Base-by-base conservation (phyloP, 2,888 invertebrate genomes). In the Seira musarum region DNA sequence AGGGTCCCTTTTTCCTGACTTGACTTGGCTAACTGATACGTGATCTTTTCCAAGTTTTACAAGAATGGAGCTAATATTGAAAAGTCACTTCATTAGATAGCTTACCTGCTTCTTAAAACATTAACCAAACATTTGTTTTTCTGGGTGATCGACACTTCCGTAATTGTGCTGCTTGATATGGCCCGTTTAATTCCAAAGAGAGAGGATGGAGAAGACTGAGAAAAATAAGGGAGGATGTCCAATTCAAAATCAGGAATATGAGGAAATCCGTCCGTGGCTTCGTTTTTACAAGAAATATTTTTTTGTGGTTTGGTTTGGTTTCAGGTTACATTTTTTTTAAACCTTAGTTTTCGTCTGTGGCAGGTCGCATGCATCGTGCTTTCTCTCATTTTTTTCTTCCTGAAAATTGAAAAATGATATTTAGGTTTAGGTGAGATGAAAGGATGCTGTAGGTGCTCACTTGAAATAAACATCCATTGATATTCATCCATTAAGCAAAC, bases 101-200 rank as follows among this genome's bases (percentile, higher is more conserved):
- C 17, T 13, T 49, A 49, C 49, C 49, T 49, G 49, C 17, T 49
- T n/a, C 49, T 49, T n/a, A 49, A 13, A 8, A 49, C 13, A 49
- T 49, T n/a, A 2, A 2, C 49, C 49, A 49, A 49, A 49, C 49
- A 49, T 49, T 49, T 49, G 49, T 49, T 49, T 49, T 49, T 65
- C 35, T 17, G 60, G 30, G 60, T 79, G 78, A 79, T 72, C 66
- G 78, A 71, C 78, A 68, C 72, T 79, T 79, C 78, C 78, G 71
- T 40, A 67, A 49, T 13, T 49, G 49, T 49, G 49, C 49, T 49
- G 3, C 6, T 49, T 49, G 49, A 49, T 49, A 49, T 30, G 30
- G n/a, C n/a, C n/a, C n/a, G n/a, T n/a, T n/a, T n/a, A n/a, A 30
- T 30, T 8, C 30, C 30, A 8, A 30, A 8, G 8, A 8, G 30